Conservation (phyloP, 1,140 invertebrate species). For the Sitophilus oryzae region DNA sequence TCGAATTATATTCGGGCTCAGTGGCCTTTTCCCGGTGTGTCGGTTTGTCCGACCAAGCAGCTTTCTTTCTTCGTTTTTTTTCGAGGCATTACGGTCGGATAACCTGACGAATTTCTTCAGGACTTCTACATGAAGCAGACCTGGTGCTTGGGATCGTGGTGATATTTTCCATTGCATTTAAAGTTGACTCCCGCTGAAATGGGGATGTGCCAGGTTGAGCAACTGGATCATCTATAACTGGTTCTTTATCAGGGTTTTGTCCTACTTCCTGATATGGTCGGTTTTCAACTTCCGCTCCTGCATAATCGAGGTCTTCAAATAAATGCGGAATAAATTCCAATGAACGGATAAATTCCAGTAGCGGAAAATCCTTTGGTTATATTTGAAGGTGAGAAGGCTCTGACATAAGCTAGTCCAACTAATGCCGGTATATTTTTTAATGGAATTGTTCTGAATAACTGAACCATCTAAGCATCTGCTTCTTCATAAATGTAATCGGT, state of each 20-base stretch:
- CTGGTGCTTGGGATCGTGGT: neutral
- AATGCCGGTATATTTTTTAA: slow-evolving; percentile 11
- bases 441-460: slow-evolving; percentile 17
- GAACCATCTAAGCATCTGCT: neutral
- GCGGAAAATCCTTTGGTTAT: slow-evolving; percentile 14
- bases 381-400: slow-evolving; percentile 21
- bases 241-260: slow-evolving; percentile 15
- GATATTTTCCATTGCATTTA: slow-evolving; percentile 3
- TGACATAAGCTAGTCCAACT: slow-evolving; percentile 17
- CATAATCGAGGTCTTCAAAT: slow-evolving; percentile 17
- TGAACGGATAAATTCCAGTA: slow-evolving; percentile 17
- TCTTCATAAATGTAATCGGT: slow-evolving; percentile 39
- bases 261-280: slow-evolving; percentile 13
- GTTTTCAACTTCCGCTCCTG: slow-evolving; percentile 10
- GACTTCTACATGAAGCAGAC: slow-evolving; percentile 15
- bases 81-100: slow-evolving; percentile 7
- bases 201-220: slow-evolving; percentile 13
- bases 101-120: slow-evolving; percentile 14
- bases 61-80: neutral
- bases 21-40: slow-evolving; percentile 18
- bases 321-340: slow-evolving; percentile 20
- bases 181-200: neutral
- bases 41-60: slow-evolving; percentile 10
- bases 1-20: slow-evolving; percentile 10
- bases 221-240: slow-evolving; percentile 12